Evolutionary conservation across 2,797 vertebrate species (phyloP).

Genomic region (Coregonus ussuriensis): DNA sequence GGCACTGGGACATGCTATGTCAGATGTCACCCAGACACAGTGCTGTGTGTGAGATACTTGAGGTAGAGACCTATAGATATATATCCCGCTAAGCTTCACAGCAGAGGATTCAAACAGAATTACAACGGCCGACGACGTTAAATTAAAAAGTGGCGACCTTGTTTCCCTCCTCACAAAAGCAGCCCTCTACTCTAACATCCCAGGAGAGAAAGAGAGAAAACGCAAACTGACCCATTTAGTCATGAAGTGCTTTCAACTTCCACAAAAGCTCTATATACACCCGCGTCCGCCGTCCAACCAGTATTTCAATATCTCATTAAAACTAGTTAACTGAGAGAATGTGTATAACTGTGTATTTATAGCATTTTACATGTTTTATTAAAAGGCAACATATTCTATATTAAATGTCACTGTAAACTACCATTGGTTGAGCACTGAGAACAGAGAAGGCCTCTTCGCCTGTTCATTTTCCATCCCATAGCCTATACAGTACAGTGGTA

Average conservation of each 20-base stretch:
- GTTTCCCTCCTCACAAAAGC: constrained; percentile 35
- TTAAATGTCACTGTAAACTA: constrained; percentile 36
- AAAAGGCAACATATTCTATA: constrained; percentile 34
- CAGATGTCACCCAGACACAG: not conserved
- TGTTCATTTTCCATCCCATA: constrained; percentile 55
- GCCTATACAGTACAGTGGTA: constrained; percentile 50
- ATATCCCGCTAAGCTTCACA: constrained; percentile 55
- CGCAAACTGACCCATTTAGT: constrained; percentile 13
- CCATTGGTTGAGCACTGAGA: constrained; percentile 45
- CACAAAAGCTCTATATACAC: not conserved
- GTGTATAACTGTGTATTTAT: constrained; percentile 16
- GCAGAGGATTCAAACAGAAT: constrained; percentile 64
- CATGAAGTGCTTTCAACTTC: not conserved
- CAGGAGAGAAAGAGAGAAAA: constrained; percentile 12
- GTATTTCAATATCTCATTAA: constrained; percentile 33
- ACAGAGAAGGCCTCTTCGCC: constrained; percentile 28
- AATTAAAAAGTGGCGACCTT: constrained; percentile 52
- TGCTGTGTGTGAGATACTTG: constrained; percentile 26
- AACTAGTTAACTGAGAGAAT: constrained; percentile 22
- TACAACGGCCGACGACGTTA: constrained; percentile 44
- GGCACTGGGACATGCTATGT: not conserved
- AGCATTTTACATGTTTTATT: no score
- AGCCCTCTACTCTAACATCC: constrained; percentile 15
- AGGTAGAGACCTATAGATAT: constrained; percentile 69
- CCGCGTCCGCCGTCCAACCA: not conserved